phyloP scores from a whole-genome alignment of 2,888 invertebrate species.

The Scaptodrosophila latifasciaeformis region DNA sequence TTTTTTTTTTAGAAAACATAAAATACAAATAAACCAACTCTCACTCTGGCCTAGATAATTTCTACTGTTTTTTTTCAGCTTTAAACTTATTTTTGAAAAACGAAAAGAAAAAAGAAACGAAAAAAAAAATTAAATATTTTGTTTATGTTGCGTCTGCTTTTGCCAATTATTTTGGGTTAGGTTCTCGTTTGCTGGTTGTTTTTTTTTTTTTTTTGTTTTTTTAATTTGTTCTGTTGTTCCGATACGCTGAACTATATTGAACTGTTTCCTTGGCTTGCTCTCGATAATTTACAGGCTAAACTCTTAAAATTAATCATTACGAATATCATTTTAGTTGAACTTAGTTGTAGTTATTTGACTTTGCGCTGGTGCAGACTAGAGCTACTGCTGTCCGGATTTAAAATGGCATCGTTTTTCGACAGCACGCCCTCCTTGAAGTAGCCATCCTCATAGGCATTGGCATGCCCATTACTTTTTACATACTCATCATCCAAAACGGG shows the following conservation, averaged over 20 bases:
- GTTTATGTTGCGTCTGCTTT: too few species aligned
- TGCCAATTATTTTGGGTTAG: too few species aligned
- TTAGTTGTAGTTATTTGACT: slow-evolving; percentile 74
- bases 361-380: slow-evolving; percentile 75
- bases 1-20: too few species aligned
- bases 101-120: too few species aligned
- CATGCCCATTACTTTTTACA: slow-evolving; percentile 54
- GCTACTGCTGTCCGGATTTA: slow-evolving; percentile 73
- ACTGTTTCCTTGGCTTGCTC: background rate
- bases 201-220: too few species aligned
- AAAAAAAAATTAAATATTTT: too few species aligned
- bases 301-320: slow-evolving; percentile 58
- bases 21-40: too few species aligned
- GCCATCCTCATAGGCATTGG: slow-evolving; percentile 61
- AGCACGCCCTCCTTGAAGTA: slow-evolving; percentile 71
- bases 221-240: too few species aligned
- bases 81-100: too few species aligned
- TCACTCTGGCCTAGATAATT: too few species aligned
- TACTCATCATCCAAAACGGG: slow-evolving; percentile 80
- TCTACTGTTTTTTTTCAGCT: too few species aligned
- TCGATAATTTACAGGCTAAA: slow-evolving; percentile 51
- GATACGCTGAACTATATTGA: background rate
- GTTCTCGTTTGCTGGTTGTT: too few species aligned
- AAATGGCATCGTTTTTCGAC: slow-evolving; percentile 71
- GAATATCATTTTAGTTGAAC: slow-evolving; percentile 64